Evolutionary conservation across 2,888 invertebrate species (phyloP), one percentile per base, ranked within the genome.

Genomic region (Acronicta aceris): DNA sequence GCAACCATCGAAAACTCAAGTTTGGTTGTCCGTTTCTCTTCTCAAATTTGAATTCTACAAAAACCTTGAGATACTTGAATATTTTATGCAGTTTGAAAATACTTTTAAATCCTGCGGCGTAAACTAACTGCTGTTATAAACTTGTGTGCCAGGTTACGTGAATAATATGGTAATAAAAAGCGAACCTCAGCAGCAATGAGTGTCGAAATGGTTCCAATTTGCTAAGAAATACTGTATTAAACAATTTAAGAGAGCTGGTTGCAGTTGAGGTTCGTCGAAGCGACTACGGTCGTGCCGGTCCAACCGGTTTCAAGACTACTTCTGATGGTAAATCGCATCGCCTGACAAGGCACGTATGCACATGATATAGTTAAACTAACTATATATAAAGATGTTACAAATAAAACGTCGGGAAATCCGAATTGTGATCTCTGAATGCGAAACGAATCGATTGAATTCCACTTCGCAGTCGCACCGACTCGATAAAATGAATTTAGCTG

Each of bases 301-400:
- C 71, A 86, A 93, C 94, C 93, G 93, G 94, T 94, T 93, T 89
- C 69, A 77, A 84, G 81, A 84, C 91, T 85, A 88, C 90, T 89
- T 85, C 90, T 89, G 91, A 89, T 90, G 90, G 88, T 91, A 91
- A 91, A 94, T 93, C 90, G 92, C 90, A 89, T 87, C 89, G 89
- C 81, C 87, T 90, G 91, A 91, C 91, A 89, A 89, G 83, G 75
- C 86, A 86, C 85, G 82, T 84, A 88, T 84, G 82, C 84, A 78
- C 81, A 86, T 84, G 84, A 84, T 86, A 86, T 84, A 81, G 81
- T 80, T 76, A 64, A 65, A 69, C 72, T 65, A 67, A 72, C 58
- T 78, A 69, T 71, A 71, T 72, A 63, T 77, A 69, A 74, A 69
- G 75, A 74, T 65, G 69, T 64, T 69, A 76, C 65, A 62, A 78